Percentiles rank a stretch among this genome's conserved stretches.
Evolutionary conservation across 2,888 invertebrate genomes (phyloP).

Genomic region (Melieria picta): DNA sequence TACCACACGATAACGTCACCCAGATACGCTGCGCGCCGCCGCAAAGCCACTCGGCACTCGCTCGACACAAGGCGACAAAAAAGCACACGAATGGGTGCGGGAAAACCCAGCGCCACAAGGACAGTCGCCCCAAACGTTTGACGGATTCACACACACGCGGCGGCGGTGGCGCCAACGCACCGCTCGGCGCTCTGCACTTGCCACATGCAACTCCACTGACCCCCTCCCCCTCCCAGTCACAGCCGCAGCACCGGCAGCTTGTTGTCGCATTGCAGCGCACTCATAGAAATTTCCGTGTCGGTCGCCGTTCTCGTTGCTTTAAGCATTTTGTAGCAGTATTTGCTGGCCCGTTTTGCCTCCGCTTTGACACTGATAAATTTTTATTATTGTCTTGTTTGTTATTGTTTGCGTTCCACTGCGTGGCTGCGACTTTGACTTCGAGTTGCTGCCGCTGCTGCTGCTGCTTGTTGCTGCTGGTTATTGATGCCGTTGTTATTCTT

Average conservation of each 20-base stretch:
- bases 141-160: no score
- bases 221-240: no score
- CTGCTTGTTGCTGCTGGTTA: constrained; percentile 11
- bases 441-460: not conserved
- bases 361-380: constrained; percentile 28
- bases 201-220: no score
- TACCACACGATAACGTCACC: constrained; percentile 7
- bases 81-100: no score
- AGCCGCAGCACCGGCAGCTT: no score
- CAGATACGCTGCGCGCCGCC: not conserved
- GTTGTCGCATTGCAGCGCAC: no score
- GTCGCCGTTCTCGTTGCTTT: not conserved
- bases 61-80: no score
- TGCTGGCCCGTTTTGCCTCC: not conserved
- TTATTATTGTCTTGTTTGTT: constrained; percentile 24
- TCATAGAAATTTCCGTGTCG: constrained; percentile 3
- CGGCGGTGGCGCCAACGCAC: no score
- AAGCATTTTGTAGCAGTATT: not conserved
- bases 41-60: no score
- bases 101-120: no score
- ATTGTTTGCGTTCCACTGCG: not conserved
- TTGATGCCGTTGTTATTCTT: constrained; percentile 30
- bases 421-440: not conserved
- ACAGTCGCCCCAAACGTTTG: no score
- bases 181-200: no score